These are phyloP conservation scores for Drosophila parthenogenetica DNA, from an alignment of 2,888 invertebrate species.

Conservation along the genomic window DNA sequence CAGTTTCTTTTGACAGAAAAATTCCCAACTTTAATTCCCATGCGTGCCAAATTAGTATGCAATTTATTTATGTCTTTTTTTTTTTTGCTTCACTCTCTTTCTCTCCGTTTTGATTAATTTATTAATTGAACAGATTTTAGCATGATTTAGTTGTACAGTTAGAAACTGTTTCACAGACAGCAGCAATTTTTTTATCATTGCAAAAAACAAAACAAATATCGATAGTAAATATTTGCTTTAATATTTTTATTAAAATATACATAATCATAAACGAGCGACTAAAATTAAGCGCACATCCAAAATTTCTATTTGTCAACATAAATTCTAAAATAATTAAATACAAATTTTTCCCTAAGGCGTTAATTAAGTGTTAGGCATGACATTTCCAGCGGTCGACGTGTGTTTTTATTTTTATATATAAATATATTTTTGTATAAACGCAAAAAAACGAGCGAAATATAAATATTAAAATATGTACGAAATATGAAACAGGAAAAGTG, in stretches of 20 bases:
- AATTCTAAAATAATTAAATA: conserved; percentile 15
- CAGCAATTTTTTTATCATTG: conserved; percentile 11
- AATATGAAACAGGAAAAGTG: conserved; percentile 18
- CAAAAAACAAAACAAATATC: conserved; percentile 12
- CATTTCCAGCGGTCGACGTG: conserved; percentile 27
- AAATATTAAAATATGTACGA: conserved; percentile 59
- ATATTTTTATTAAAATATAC: conserved; percentile 59
- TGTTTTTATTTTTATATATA: conserved; percentile 33
- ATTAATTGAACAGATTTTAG: conserved; percentile 24
- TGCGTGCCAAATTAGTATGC: conserved; percentile 72
- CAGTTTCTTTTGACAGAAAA: conserved; percentile 18
- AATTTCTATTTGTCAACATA: conserved; percentile 16
- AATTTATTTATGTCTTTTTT: conserved; percentile 36
- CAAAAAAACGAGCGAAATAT: conserved; percentile 60
- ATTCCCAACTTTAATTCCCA: conserved; percentile 41
- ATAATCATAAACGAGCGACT: conserved; percentile 18
- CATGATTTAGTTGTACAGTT: conserved; percentile 60
- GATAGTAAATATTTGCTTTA: conserved; percentile 58
- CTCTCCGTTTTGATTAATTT: conserved; percentile 23
- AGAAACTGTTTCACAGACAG: conserved; percentile 61
- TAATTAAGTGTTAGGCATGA: conserved; percentile 35
- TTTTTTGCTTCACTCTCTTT: not conserved
- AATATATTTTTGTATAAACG: conserved; percentile 62
- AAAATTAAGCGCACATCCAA: conserved; percentile 38
- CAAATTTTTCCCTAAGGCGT: conserved; percentile 2